Base-by-base conservation (phyloP, 2,113 vertebrate genomes). In the Thunnus thynnus region DNA sequence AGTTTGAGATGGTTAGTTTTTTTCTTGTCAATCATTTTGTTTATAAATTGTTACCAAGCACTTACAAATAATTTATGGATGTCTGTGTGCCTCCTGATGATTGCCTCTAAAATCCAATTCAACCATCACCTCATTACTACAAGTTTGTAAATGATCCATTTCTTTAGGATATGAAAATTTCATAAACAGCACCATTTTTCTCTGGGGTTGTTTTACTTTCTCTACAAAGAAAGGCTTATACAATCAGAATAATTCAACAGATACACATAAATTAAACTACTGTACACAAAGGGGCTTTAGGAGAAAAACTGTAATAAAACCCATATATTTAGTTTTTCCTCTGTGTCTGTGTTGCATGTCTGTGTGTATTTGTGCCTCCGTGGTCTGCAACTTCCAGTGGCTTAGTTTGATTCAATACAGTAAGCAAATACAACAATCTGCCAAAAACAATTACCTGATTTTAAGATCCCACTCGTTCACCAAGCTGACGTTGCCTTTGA, bases 401-500 rank as follows among this genome's bases (percentile, higher is more conserved):
- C 58, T 66, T 13, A 66, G 55, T 6, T 36, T 58, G 54, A 70
- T 69, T 83, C 51, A 11, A 41, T 84, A 91, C 70, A 76, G 83
- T 67, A 78, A 87, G 81, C 79, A 87, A 89, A 84, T 83, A 82
- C 72, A 87, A 67, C 62, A n/a, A 86, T 86, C 55, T 86, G 93
- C 86, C 93, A 89, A 76, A 78, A 93, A 66, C 65, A 70, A 83
- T 93, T 81, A 84, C 86, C 76, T 65, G 63, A 82, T 66, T 73
- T 67, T 60, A 66, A 75, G 82, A 84, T 77, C 71, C 82, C 76
- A 72, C 84, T 76, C 52, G 30, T 91, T 87, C 77, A 13, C 63
- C 13, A 18, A 87, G 80, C 61, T 66, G 90, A 92, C 88, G 50
- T 48, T 56, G 82, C 78, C 80, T 90, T 72, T 90, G 91, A 93